A percentile compares a stretch with the other conserved stretches of the same genome.
phyloP scores from a whole-genome alignment of 2,797 vertebrate species.

The Neostethus bicornis region DNA sequence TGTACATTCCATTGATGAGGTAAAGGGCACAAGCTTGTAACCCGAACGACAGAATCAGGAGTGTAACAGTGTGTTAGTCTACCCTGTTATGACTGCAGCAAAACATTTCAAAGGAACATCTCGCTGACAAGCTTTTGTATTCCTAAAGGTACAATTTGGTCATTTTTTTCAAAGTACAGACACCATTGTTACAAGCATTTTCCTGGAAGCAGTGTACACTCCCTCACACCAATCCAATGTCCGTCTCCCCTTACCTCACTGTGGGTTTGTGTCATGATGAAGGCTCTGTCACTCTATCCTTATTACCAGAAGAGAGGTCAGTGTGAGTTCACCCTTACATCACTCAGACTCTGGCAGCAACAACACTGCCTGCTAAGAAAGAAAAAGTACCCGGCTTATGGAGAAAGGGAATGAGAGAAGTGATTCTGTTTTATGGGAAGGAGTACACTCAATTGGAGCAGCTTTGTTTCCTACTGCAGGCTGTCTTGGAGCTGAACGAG shows the following conservation, averaged over 20 bases:
- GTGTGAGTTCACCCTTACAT: conserved; percentile 68
- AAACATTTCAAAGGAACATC: no score
- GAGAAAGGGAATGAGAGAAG: conserved; percentile 32
- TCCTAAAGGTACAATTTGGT: no score
- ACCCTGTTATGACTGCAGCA: no score
- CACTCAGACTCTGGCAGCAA: conserved; percentile 62
- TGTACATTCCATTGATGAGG: no score
- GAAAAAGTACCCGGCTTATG: conserved; percentile 46
- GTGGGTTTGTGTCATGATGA: conserved; percentile 59
- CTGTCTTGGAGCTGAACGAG: conserved; percentile 51
- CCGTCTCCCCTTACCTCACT: conserved; percentile 50
- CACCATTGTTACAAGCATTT: conserved; percentile 27
- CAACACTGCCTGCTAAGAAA: conserved; percentile 45
- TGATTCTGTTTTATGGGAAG: conserved; percentile 50
- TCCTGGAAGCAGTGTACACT: conserved; percentile 4
- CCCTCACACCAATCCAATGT: conserved; percentile 8
- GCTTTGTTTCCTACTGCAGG: conserved; percentile 38
- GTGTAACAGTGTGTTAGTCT: no score
- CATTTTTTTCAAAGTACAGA: not conserved
- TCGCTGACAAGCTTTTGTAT: no score
- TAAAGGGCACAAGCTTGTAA: no score
- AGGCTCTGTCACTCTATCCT: conserved; percentile 66
- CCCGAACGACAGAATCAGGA: no score
- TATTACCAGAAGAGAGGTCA: conserved; percentile 70
- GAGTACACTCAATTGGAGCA: conserved; percentile 30